A percentile compares a stretch with the other conserved stretches of the same genome.
phyloP scores from a whole-genome alignment of 2,113 vertebrate genomes.

The Ictalurus punctatus region DNA sequence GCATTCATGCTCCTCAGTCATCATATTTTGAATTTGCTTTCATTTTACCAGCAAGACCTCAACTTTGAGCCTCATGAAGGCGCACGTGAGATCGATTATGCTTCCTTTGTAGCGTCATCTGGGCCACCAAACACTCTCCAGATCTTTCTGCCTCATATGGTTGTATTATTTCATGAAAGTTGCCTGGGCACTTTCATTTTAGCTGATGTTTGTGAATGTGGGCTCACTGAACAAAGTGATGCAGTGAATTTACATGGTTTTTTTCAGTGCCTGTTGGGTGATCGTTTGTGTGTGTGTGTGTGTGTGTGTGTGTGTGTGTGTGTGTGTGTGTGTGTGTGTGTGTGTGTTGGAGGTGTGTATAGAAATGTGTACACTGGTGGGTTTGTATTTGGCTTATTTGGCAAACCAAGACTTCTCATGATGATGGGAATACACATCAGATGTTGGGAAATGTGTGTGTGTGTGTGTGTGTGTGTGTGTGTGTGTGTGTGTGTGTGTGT shows the following conservation, averaged over 20 bases:
- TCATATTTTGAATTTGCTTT: constrained; percentile 65
- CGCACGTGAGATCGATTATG: constrained; percentile 50
- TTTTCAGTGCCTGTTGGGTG: neutral
- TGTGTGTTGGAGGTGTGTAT: neutral
- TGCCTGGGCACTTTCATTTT: constrained; percentile 51
- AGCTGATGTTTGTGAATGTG: constrained; percentile 42
- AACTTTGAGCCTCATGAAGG: constrained; percentile 56
- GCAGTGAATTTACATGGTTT: neutral
- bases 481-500: neutral
- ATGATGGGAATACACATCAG: neutral
- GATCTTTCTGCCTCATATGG: constrained; percentile 58
- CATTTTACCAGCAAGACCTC: constrained; percentile 61
- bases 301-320: too few relatives aligned
- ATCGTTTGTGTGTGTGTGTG: too few relatives aligned
- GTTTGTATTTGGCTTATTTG: neutral
- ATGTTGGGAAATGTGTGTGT: neutral
- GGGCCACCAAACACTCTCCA: constrained; percentile 34
- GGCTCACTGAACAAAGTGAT: neutral
- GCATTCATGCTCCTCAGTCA: constrained; percentile 18
- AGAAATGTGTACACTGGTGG: neutral
- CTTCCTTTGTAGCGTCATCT: constrained; percentile 40
- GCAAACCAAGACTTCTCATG: neutral
- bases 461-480: neutral
- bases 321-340: neutral
- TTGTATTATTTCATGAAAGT: constrained; percentile 56